These are phyloP conservation scores for Chloropsis cyanopogon DNA, from an alignment of 2,113 vertebrate genomes.

Conservation along the genomic window DNA sequence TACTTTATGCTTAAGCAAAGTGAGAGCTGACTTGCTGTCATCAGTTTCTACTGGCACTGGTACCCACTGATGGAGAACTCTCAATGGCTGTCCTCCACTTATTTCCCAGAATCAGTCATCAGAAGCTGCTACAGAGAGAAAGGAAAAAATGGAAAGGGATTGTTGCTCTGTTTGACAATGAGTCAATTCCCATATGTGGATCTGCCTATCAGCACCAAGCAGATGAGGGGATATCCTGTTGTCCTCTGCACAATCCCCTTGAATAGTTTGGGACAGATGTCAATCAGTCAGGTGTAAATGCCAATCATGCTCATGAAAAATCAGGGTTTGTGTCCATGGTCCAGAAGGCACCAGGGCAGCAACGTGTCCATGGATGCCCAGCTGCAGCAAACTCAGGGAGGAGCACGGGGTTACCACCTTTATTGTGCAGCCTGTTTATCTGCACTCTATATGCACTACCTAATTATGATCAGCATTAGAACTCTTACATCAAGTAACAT, in stretches of 20 bases:
- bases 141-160: not conserved
- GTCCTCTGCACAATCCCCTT: not conserved
- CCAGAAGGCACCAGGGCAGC: not conserved
- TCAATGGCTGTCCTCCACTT: not conserved
- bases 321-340: not conserved
- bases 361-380: accelerated
- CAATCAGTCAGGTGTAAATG: conserved; percentile 33
- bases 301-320: not conserved
- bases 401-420: not conserved
- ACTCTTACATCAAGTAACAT: conserved; percentile 13
- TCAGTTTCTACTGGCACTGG: not conserved
- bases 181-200: not conserved
- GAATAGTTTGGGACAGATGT: not conserved
- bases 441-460: not conserved
- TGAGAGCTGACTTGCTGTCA: not conserved
- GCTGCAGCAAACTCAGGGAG: not conserved
- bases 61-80: not conserved
- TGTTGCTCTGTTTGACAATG: not conserved
- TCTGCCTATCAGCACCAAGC: not conserved
- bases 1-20: not conserved
- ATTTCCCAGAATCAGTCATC: not conserved
- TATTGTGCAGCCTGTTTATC: not conserved
- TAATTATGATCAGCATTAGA: not conserved
- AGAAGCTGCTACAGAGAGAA: not conserved
- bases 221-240: not conserved